Conservation (phyloP, 2,888 invertebrate species). For the Papilio demoleus region DNA sequence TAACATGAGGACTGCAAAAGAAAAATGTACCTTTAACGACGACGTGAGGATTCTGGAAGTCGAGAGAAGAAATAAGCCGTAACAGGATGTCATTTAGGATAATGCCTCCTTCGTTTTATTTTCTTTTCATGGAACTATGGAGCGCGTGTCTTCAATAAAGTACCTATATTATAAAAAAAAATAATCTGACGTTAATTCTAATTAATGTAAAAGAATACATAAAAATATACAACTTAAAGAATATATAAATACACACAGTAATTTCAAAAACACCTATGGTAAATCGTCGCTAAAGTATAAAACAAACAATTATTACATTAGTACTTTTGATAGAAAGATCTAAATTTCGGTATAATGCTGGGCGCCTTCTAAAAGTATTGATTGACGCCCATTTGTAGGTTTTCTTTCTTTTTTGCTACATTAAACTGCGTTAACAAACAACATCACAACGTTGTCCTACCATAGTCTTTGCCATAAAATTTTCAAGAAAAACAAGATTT, state of each 20-base stretch:
- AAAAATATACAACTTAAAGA: too few relatives aligned
- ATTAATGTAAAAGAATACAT: too few relatives aligned
- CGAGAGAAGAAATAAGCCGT: slow-evolving; percentile 80
- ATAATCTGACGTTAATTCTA: not conserved
- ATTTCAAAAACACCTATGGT: slow-evolving; percentile 42
- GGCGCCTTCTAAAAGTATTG: not conserved
- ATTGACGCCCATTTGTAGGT: not conserved
- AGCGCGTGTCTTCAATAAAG: slow-evolving; percentile 33
- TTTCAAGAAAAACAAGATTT: slow-evolving; percentile 61
- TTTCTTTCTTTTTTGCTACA: not conserved
- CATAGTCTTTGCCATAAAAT: not conserved
- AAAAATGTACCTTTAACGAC: slow-evolving; percentile 83
- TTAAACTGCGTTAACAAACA: not conserved
- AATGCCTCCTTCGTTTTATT: slow-evolving; percentile 76
- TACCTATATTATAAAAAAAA: not conserved
- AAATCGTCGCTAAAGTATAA: slow-evolving; percentile 30
- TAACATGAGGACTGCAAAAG: slow-evolving; percentile 80
- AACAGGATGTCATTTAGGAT: slow-evolving; percentile 82
- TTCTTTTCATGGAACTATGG: slow-evolving; percentile 58
- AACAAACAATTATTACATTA: not conserved
- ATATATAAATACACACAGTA: not conserved
- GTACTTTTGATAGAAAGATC: not conserved
- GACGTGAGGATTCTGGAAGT: slow-evolving; percentile 77
- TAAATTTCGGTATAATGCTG: not conserved
- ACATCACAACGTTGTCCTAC: slow-evolving; percentile 57